phyloP scores from a whole-genome alignment of 2,113 vertebrate genomes.

The Anhinga rufa region DNA sequence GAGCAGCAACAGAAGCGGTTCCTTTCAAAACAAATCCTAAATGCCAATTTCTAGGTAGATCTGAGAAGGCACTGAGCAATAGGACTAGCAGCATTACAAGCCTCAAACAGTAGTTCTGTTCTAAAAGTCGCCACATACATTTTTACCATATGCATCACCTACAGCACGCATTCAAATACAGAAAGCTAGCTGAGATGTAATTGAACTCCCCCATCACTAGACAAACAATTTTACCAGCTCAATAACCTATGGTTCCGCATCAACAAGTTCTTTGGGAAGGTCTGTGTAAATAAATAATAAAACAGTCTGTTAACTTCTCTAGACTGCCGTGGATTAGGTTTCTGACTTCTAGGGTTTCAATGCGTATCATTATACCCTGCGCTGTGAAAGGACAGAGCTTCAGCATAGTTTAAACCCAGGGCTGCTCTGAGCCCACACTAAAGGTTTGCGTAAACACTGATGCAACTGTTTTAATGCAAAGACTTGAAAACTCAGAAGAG shows the following conservation, averaged over 20 bases:
- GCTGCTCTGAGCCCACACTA: neutral
- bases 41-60: neutral
- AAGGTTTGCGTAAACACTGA: neutral
- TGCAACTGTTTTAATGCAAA: neutral
- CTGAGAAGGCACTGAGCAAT: neutral
- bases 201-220: neutral
- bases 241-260: neutral
- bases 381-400: neutral
- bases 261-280: constrained; percentile 35
- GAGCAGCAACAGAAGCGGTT: neutral
- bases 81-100: neutral
- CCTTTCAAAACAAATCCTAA: neutral
- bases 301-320: constrained; percentile 37
- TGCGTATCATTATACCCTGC: neutral
- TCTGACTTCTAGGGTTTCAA: constrained; percentile 75
- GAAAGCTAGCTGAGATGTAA: neutral
- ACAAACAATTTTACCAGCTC: constrained; percentile 1
- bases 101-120: neutral
- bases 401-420: neutral
- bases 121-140: neutral
- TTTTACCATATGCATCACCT: neutral
- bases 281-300: constrained; percentile 80
- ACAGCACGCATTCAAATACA: neutral
- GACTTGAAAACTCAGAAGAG: neutral
- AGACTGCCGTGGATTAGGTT: constrained; percentile 68